Base-by-base conservation (phyloP, 2,888 invertebrate species). In the Rambutsinella grinnellia region DNA sequence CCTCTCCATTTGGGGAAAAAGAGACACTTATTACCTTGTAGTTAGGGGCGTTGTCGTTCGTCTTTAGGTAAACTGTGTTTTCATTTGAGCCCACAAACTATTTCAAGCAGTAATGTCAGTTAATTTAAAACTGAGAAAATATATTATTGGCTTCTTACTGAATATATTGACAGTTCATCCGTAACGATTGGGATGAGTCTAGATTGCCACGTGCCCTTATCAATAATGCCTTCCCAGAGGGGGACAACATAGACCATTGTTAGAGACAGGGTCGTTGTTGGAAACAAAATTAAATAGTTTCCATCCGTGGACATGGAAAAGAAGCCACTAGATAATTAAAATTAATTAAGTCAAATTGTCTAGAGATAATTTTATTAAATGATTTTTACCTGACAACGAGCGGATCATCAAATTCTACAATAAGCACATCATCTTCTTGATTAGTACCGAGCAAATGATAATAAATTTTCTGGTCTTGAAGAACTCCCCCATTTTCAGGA, bases 21-120 rank as follows among this genome's bases (percentile, higher is more conserved):
- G n/a, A n/a, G n/a, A n/a, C n/a, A n/a, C n/a, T n/a, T n/a, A n/a
- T n/a, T n/a, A n/a, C n/a, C n/a, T n/a, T n/a, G 88, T 95, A 97
- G 87, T 96, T 96, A 8, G 97, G 94, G 0, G 99, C 94, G 86
- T 94, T 90, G 87, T 94, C 93, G 88, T 99, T 98, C 24, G 99
- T 98, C 54, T 93, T 91, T 87, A 99, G 94, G 60, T 79, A 81
- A 17, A 82, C 63, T 82, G 92, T 90, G 0, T n/a, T n/a, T n/a
- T n/a, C n/a, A n/a, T n/a, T n/a, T n/a, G n/a, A n/a, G n/a, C n/a
- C n/a, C n/a, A n/a, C n/a, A n/a, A n/a, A n/a, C n/a, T n/a, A n/a
- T n/a, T n/a, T n/a, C n/a, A n/a, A n/a, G n/a, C n/a, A n/a, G n/a
- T n/a, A n/a, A n/a, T n/a, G n/a, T n/a, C n/a, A n/a, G n/a, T n/a